Evolutionary conservation across 2,797 vertebrate species (phyloP).

Genomic region (Notolepis coatsorum): DNA sequence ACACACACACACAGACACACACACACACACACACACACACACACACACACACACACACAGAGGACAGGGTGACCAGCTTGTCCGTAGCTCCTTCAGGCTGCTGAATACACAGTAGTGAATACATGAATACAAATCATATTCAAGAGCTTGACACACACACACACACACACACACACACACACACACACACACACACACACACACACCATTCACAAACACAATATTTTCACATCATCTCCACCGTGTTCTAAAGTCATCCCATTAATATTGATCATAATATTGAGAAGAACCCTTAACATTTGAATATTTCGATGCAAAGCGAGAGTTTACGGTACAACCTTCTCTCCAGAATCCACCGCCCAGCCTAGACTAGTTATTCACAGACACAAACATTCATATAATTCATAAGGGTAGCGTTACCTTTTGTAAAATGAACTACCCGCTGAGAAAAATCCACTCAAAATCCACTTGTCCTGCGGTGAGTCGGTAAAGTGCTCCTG

Average conservation of each 20-base stretch:
- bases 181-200: not conserved
- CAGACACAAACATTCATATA: not conserved
- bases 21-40: conserved; percentile 16
- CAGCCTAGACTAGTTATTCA: conserved; percentile 7
- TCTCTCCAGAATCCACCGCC: not conserved
- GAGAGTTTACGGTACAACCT: not conserved
- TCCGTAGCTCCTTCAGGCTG: conserved; percentile 61
- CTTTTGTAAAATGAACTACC: too few relatives aligned
- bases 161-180: conserved; percentile 11
- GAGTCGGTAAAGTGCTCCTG: too few relatives aligned
- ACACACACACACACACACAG: conserved; percentile 34
- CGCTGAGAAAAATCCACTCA: too few relatives aligned
- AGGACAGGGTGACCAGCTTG: conserved; percentile 64
- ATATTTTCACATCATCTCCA: conserved; percentile 42
- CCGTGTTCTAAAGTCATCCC: conserved; percentile 31
- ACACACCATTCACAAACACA: conserved; percentile 23
- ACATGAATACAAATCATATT: conserved; percentile 68
- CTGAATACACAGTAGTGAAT: conserved; percentile 57
- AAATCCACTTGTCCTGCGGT: too few relatives aligned
- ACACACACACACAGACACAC: conserved; percentile 13
- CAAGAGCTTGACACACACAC: conserved; percentile 11
- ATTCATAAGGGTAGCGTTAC: too few relatives aligned
- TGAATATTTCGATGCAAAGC: conserved; percentile 2
- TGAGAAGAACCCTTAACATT: conserved; percentile 6
- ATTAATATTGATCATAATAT: conserved; percentile 18